Evolutionary conservation across 2,888 invertebrate species (phyloP), one percentile per base, ranked within the genome.

Genomic region (Orthosia gracilis): DNA sequence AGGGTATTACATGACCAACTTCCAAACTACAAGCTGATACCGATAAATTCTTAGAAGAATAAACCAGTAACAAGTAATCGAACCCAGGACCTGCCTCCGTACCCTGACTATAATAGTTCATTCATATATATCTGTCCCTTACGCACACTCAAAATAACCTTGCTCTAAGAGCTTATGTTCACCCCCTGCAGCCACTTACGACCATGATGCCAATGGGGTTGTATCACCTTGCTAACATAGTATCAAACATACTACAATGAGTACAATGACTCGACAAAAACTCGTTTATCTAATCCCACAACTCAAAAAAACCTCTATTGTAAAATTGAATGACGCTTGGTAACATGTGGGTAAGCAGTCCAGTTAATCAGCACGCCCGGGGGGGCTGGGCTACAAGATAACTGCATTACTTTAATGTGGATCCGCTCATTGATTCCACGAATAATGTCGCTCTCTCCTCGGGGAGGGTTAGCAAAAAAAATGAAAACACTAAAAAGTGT

Each of bases 401-500:
- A 87, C 80, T 87, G 88, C 87, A 87, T 87, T 87, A 87, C 85
- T 85, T 68, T 76, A 73, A 82, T 85, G 80, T 80, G 74, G 71
- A 80, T 64, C 74, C 85, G 76, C 88, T 83, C 88, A 85, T 87
- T 87, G 87, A 86, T 87, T 83, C 77, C 65, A 67, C 76, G 78
- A 87, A 85, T 87, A 85, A 86, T 83, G 81, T 87, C 85, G 55
- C 80, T 74, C 62, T 47, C 23, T 52, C 50, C 21, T 40, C 17
- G 3, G 0, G 83, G 63, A 87, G 11, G 3, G 84, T 18, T 17
- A 21, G 74, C 78, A 80, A 40, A 83, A 76, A 77, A 83, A 63
- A 12, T n/a, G 15, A 40, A 17, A 1, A 12, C 2, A 23, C 1
- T 47, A 47, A 47, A 23, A 18, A 15, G 17, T 18, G 50, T 4